phyloP scores from a whole-genome alignment of 2,797 vertebrate genomes.

The Epinephelus awoara region DNA sequence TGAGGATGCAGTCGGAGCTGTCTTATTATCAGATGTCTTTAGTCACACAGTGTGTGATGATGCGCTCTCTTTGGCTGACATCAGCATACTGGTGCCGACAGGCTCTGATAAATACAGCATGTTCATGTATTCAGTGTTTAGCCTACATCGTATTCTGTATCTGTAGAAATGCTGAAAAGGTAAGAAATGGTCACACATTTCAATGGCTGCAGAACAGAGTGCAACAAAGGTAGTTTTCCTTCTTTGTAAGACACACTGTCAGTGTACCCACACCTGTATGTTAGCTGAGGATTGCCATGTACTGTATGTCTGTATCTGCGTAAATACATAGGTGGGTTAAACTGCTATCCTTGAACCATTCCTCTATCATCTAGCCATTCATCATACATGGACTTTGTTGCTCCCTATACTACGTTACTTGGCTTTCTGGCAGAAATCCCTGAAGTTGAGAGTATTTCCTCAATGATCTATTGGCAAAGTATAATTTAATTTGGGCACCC shows the following conservation, averaged over 20 bases:
- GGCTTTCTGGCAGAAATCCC: too few relatives aligned
- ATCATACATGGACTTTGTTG: too few relatives aligned
- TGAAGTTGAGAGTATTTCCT: too few relatives aligned
- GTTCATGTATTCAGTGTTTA: not conserved
- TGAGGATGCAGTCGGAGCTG: conserved; percentile 10
- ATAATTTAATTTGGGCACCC: too few relatives aligned
- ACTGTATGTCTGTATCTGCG: not conserved
- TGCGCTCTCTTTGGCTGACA: conserved; percentile 30
- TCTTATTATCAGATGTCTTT: conserved; percentile 51
- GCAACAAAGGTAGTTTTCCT: not conserved
- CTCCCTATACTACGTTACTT: too few relatives aligned
- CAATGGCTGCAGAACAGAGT: not conserved
- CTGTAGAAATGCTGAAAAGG: conserved; percentile 8
- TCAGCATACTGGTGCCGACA: conserved; percentile 30
- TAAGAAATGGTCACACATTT: not conserved
- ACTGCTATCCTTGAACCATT: too few relatives aligned
- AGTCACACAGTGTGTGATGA: conserved; percentile 41
- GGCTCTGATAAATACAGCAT: conserved; percentile 18
- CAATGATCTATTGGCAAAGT: too few relatives aligned
- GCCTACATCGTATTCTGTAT: conserved; percentile 1
- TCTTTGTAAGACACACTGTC: not conserved
- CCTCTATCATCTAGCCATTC: too few relatives aligned
- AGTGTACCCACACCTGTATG: not conserved
- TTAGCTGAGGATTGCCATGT: not conserved
- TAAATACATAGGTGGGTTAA: too few relatives aligned